Conservation (phyloP, 2,888 invertebrate species). For the Metalampra italica region DNA sequence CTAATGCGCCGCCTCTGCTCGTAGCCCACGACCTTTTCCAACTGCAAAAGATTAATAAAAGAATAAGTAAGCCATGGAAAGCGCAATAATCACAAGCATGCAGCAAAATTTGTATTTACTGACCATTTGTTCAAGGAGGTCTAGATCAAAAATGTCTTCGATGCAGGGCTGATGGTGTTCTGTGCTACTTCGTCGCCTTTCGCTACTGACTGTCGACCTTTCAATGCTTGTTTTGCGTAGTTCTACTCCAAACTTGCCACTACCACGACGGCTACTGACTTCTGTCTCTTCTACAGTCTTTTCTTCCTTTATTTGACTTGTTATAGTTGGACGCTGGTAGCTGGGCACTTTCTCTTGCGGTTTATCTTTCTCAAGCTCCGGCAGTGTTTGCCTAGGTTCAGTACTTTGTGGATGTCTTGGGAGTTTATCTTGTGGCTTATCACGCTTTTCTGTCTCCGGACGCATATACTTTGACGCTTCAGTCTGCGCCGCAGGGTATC, state of each 20-base stretch:
- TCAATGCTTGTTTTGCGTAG: constrained; percentile 78
- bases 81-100: constrained; percentile 28
- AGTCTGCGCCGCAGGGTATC: constrained; percentile 36
- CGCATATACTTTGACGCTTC: constrained; percentile 39
- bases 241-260: constrained; percentile 84
- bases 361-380: constrained; percentile 29
- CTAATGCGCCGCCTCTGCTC: constrained; percentile 87
- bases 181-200: constrained; percentile 65
- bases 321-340: constrained; percentile 58
- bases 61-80: constrained; percentile 23
- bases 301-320: constrained; percentile 56
- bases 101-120: constrained; percentile 44
- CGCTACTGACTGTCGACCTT: constrained; percentile 61
- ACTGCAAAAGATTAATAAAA: constrained; percentile 67
- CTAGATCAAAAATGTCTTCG: constrained; percentile 85
- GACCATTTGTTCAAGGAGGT: constrained; percentile 84
- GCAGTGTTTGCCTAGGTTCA: background rate
- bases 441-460: constrained; percentile 30
- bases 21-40: constrained; percentile 87
- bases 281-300: constrained; percentile 49
- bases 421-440: background rate
- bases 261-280: constrained; percentile 71
- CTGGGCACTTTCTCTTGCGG: constrained; percentile 49
- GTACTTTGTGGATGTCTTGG: background rate
- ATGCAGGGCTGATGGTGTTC: constrained; percentile 78